phyloP scores from a whole-genome alignment of 2,113 vertebrate species.

The Ia io region DNA sequence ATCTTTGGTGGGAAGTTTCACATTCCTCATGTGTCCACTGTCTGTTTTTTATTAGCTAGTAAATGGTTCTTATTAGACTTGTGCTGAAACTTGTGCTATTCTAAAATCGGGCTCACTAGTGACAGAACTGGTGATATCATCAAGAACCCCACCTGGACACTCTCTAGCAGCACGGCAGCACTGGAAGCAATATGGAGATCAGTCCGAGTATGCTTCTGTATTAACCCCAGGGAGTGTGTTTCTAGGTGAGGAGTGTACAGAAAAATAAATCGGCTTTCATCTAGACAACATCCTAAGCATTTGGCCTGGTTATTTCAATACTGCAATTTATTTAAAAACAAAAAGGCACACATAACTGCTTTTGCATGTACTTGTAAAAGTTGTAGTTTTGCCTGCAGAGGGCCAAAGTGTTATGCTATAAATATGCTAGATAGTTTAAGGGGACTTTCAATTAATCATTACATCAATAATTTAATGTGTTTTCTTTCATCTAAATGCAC shows the following conservation, averaged over 20 bases:
- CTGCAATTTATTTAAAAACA: not conserved
- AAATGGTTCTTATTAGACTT: not conserved
- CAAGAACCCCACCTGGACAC: not conserved
- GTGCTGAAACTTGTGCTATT: not conserved
- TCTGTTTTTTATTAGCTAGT: not conserved
- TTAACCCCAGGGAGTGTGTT: not conserved
- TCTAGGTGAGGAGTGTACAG: not conserved
- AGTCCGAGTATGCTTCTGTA: not conserved
- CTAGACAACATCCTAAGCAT: not conserved
- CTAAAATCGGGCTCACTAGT: not conserved
- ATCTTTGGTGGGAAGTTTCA: not conserved
- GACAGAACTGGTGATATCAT: not conserved
- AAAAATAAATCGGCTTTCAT: not conserved
- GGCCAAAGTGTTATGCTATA: constrained; percentile 33
- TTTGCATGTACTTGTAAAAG: not conserved
- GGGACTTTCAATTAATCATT: constrained; percentile 62
- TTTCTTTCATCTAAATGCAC: constrained; percentile 65
- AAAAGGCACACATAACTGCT: not conserved
- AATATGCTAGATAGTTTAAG: constrained; percentile 51
- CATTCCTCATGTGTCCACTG: not conserved
- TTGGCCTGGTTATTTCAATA: not conserved
- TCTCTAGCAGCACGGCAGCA: not conserved
- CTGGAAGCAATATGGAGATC: not conserved
- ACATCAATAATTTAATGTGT: constrained; percentile 66
- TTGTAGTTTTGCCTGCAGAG: not conserved